Base-by-base conservation (phyloP, 2,113 vertebrate species). In the Xiphophorus couchianus region DNA sequence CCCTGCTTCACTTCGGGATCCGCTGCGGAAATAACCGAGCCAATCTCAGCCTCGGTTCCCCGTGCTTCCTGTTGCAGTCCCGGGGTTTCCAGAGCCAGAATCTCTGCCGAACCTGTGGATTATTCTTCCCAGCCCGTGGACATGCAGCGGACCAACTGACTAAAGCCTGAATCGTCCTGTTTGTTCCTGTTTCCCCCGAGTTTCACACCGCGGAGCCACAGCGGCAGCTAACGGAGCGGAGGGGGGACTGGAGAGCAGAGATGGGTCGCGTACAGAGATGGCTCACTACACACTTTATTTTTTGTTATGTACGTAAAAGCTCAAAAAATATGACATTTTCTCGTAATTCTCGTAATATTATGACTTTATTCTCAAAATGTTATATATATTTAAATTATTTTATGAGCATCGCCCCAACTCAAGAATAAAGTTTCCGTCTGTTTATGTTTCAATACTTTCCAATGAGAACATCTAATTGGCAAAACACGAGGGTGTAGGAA, bases 181-280 rank as follows among this genome's bases (percentile, higher is more conserved):
- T 54, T 70, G 80, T 88, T 91, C 86, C 87, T 78, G 79, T 30
- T 90, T 90, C 84, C 81, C 83, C 71, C 39, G 66, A 8, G 63
- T 61, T 64, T 51, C n/a, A 44, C 17, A 0, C 25, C 4, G 62
- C 10, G 0, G 54, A 37, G 60, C 54, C 80, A 78, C 79, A 83
- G 86, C 83, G 86, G 14, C 89, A 0, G 0, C 83, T 70, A 28
- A 51, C n/a, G 86, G 85, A 25, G 31, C 14, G 86, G 88, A 88
- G 80, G 74, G 2, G 1, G 10, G 29, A 60, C 51, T 19, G 33
- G n/a, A 37, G 27, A 28, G 13, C 83, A 27, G n/a, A 73, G 62
- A 35, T 63, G 22, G 25, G 22, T 25, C 37, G 17, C 5, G 0
- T 0, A 2, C 6, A 22, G 35, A 66, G 28, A 72, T 6, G 62